Base-by-base conservation (phyloP, 2,888 invertebrate species). In the Calameuta idolon region DNA sequence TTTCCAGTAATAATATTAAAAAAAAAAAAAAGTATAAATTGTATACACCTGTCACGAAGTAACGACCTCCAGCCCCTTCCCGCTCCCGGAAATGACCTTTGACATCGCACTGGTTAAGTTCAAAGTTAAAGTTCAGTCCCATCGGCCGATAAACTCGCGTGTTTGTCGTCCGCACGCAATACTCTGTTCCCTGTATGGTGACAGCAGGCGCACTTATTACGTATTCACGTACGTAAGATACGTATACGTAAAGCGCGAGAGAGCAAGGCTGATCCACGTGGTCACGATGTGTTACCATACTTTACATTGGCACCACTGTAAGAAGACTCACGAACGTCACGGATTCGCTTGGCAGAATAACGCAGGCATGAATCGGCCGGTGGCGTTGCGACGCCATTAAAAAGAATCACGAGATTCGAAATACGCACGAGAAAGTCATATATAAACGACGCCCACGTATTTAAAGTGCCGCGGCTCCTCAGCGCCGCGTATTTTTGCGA, bases 121-220 rank as follows among this genome's bases (percentile, higher is more conserved):
- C 71, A 71, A 71, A 71, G 71, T 31, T 71, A 34, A 71, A 12
- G 71, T 31, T 71, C 71, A 33, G 55, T 55, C 55, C 55, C 23
- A 55, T 55, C 23, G 55, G 55, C 55, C 55, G 55, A 55, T 55
- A 55, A 55, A 55, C 23, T 55, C 55, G 55, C 55, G 55, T 55
- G 55, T 5, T 9, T 55, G 23, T 55, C 23, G 55, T 23, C 9
- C 55, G 9, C 55, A 9, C 55, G 23, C 23, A 9, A 9, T 9
- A 9, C 23, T 55, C 3, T 55, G 2, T 55, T 23, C 9, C 9
- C 23, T 9, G 9, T 23, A 23, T 23, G 55, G 55, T 55, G 55
- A 55, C 23, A 55, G 55, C 9, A 55, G 55, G 23, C 55, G 23
- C 23, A 15, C 5, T 9, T 55, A 55, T 55, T 23, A 55, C 23